Evolutionary conservation across 2,113 vertebrate genomes (phyloP).

Genomic region (Chrysemys picta): DNA sequence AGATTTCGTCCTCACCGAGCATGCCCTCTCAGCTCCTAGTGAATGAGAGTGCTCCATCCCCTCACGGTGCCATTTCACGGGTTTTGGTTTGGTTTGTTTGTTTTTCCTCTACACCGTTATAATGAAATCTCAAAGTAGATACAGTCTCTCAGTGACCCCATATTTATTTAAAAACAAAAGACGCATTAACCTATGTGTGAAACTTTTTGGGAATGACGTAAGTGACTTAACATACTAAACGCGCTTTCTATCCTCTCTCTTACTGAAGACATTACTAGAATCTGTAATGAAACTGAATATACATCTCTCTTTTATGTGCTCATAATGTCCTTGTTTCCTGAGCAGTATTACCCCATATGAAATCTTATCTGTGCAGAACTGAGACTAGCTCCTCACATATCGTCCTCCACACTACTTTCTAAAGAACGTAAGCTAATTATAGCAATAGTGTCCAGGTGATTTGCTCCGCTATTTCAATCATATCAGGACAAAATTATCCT

Average conservation of each 20-base stretch:
- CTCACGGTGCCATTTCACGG: background rate
- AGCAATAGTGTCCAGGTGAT: background rate
- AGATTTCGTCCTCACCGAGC: too few species aligned
- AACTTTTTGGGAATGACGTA: conserved; percentile 33
- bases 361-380: background rate
- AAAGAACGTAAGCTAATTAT: conserved; percentile 3
- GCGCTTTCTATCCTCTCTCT: conserved; percentile 34
- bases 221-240: conserved; percentile 29
- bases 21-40: too few species aligned
- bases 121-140: conserved; percentile 29
- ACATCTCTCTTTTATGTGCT: conserved; percentile 44
- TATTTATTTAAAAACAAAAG: conserved; percentile 36
- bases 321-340: conserved; percentile 54
- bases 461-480: background rate
- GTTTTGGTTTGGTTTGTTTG: too few species aligned
- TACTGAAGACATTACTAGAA: conserved; percentile 26
- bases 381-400: background rate
- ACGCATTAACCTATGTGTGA: conserved; percentile 30
- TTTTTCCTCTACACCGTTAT: conserved; percentile 22
- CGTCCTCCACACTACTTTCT: background rate
- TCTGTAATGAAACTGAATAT: conserved; percentile 48
- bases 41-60: too few species aligned
- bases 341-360: background rate
- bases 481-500: background rate
- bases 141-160: conserved; percentile 15